Conservation (phyloP, 2,888 invertebrate genomes). For the Lasioglossum zephyrum region DNA sequence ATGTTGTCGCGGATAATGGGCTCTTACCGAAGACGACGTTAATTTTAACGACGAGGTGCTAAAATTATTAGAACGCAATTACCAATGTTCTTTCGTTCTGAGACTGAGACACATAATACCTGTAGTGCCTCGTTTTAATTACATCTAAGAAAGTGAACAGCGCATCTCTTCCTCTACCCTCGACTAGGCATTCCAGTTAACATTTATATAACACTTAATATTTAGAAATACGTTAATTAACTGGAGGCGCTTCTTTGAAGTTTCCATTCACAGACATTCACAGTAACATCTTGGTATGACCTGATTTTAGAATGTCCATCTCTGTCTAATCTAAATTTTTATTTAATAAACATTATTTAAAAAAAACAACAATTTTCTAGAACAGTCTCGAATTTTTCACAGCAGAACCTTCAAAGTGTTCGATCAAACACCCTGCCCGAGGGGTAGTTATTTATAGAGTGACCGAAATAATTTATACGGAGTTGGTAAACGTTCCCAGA, state of each 20-base stretch:
- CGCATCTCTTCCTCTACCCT: neutral
- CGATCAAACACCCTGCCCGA: neutral
- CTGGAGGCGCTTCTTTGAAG: neutral
- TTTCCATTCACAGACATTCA: neutral
- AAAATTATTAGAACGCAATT: constrained; percentile 7
- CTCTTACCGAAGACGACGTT: neutral
- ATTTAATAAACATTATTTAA: neutral
- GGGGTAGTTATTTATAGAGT: neutral
- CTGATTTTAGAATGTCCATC: neutral
- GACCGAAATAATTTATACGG: neutral
- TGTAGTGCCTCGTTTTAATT: neutral
- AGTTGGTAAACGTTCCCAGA: neutral
- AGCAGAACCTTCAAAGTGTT: neutral
- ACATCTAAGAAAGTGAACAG: neutral
- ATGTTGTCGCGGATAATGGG: neutral
- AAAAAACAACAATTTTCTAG: neutral
- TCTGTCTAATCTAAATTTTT: neutral
- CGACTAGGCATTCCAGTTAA: neutral
- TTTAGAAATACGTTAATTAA: neutral
- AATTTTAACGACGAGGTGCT: neutral
- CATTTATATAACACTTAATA: neutral
- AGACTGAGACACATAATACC: neutral
- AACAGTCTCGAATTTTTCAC: neutral
- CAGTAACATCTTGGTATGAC: neutral
- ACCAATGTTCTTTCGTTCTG: neutral